Conservation (phyloP, 1,140 invertebrate genomes). For the Philopotamus ludificatus region DNA sequence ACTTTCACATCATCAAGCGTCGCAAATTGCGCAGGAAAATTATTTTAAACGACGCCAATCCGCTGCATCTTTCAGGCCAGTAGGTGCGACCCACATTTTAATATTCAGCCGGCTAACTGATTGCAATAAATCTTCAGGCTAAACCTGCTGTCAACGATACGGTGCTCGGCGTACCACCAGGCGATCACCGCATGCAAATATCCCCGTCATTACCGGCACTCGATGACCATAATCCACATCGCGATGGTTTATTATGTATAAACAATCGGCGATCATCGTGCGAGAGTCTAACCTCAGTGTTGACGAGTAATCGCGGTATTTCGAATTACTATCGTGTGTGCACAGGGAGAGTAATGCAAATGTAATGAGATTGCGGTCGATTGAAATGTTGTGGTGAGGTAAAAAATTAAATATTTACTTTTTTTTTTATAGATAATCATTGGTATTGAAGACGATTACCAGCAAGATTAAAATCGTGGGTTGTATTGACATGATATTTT, state of each 20-base stretch:
- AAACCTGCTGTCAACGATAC: slow-evolving; percentile 9
- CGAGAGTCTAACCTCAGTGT: background rate
- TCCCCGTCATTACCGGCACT: slow-evolving; percentile 7
- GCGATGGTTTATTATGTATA: slow-evolving; percentile 8
- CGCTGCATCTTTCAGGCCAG: slow-evolving; percentile 1
- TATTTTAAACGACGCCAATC: slow-evolving; percentile 17
- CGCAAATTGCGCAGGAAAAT: slow-evolving; percentile 1
- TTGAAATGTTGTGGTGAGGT: background rate
- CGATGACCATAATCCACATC: background rate
- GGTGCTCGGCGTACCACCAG: background rate
- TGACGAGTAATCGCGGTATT: background rate
- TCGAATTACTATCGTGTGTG: background rate
- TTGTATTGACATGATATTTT: too few relatives aligned
- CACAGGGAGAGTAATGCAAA: too few relatives aligned
- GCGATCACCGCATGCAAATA: slow-evolving; percentile 10
- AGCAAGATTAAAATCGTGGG: too few relatives aligned
- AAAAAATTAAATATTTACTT: background rate
- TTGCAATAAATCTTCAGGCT: slow-evolving; percentile 11
- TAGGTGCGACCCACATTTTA: slow-evolving; percentile 23
- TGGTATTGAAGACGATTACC: too few relatives aligned
- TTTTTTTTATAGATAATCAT: too few relatives aligned
- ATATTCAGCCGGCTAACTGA: slow-evolving; percentile 16
- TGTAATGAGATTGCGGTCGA: background rate
- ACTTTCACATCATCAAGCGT: background rate
- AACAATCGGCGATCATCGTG: background rate